phyloP scores from a whole-genome alignment of 2,888 invertebrate species.

The Scotopteryx bipunctaria region DNA sequence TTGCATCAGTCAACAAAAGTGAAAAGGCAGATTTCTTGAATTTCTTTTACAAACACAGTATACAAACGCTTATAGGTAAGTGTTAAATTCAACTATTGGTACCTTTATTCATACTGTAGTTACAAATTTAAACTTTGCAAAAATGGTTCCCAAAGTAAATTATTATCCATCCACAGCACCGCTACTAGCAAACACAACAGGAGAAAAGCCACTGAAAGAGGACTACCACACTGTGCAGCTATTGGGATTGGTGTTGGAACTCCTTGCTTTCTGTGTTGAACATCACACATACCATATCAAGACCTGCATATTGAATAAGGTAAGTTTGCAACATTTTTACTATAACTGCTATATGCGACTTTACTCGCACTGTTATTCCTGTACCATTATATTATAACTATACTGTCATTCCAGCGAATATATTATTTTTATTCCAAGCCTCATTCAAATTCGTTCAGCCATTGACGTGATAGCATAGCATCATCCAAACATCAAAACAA shows the following conservation, averaged over 20 bases:
- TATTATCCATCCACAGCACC: constrained; percentile 85
- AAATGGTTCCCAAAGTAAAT: not conserved
- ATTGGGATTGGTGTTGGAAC: constrained; percentile 95
- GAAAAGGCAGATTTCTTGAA: constrained; percentile 99
- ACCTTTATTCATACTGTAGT: not conserved
- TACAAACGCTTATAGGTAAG: constrained; percentile 96
- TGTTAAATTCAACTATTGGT: constrained; percentile 22
- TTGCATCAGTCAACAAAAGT: constrained; percentile 95
- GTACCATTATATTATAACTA: too few relatives aligned
- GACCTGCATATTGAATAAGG: constrained; percentile 97
- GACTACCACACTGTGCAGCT: constrained; percentile 99
- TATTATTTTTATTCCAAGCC: too few relatives aligned
- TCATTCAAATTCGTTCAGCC: too few relatives aligned
- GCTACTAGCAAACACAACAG: constrained; percentile 95
- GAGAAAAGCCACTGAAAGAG: constrained; percentile 94
- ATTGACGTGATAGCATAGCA: too few relatives aligned
- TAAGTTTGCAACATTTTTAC: too few relatives aligned
- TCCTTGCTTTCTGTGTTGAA: constrained; percentile 99
- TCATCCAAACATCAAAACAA: too few relatives aligned
- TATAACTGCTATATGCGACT: too few relatives aligned
- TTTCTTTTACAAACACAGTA: constrained; percentile 99
- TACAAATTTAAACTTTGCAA: too few relatives aligned
- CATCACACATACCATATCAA: constrained; percentile 99
- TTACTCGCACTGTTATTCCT: too few relatives aligned
- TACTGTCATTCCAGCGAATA: too few relatives aligned